phyloP scores from a whole-genome alignment of 2,797 vertebrate genomes.

The Chrosomus eos region DNA sequence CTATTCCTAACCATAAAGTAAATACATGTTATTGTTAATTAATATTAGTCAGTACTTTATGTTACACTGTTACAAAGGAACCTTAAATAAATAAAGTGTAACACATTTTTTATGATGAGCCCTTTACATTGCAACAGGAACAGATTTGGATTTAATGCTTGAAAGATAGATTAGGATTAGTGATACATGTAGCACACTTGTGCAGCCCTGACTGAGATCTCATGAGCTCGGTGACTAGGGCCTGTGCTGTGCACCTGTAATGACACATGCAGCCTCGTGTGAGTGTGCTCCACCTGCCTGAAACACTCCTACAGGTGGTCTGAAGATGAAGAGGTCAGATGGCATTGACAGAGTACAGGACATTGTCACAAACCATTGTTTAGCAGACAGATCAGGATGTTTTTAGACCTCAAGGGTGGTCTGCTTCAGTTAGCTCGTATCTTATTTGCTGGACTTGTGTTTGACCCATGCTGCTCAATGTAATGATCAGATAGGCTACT shows the following conservation, averaged over 20 bases:
- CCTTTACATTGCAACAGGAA: neutral
- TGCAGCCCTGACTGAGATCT: slow-evolving; percentile 21
- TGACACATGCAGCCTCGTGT: slow-evolving; percentile 34
- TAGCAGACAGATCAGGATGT: neutral
- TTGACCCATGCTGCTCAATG: neutral
- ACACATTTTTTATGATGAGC: slow-evolving; percentile 1
- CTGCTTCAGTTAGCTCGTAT: neutral
- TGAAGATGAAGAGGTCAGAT: slow-evolving; percentile 61
- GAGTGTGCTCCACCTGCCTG: slow-evolving; percentile 18
- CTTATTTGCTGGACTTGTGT: neutral
- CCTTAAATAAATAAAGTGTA: neutral
- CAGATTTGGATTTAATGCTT: slow-evolving; percentile 34
- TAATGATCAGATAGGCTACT: neutral
- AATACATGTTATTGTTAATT: neutral
- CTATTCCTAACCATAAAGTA: neutral
- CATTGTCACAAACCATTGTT: slow-evolving; percentile 55
- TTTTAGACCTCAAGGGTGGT: neutral
- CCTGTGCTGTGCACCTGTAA: slow-evolving; percentile 28
- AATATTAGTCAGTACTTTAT: neutral
- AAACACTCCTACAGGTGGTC: slow-evolving; percentile 65
- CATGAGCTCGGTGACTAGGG: slow-evolving; percentile 44
- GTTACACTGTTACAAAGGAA: neutral
- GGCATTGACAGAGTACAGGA: slow-evolving; percentile 66
- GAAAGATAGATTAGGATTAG: slow-evolving; percentile 14
- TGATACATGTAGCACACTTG: slow-evolving; percentile 20